Base-by-base conservation (phyloP, 2,888 invertebrate genomes). In the Anagyrus pseudococci region DNA sequence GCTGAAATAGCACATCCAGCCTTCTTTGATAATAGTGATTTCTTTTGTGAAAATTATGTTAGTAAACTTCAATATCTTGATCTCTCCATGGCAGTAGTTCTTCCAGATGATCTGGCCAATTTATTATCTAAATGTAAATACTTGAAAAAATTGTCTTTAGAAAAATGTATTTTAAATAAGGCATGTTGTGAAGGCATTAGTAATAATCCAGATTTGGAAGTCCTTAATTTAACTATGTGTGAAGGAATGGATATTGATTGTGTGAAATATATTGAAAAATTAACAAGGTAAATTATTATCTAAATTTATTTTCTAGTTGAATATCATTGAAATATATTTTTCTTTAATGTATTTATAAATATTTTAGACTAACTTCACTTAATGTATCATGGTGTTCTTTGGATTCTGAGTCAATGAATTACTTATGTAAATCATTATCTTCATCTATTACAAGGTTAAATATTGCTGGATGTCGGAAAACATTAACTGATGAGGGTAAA, bases 361-460 rank as follows among this genome's bases (percentile, higher is more conserved):
- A 15, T 48, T 6, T 6, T 78, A 89, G 88, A 58, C 78, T 89
- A 50, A 84, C 84, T 64, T 88, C 92, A 63, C 79, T 93, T 22
- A 96, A 96, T 80, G 82, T 96, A 69, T 89, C 91, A 0, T 96
- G 96, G 95, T 92, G 93, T 55, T 83, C 85, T 46, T 77, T 95
- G 20, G 84, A 83, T 60, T 82, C 83, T 13, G 83, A 84, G 4
- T 84, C 88, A 1, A 83, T 94, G 26, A 80, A 86, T 6, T 83
- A 85, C 49, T 74, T 92, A 2, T 87, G 88, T 69, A 79, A 83
- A 23, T 82, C 85, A 73, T 78, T 92, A 41, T 89, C 94, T 0
- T 74, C 82, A 2, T 84, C 86, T 48, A 74, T 96, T 62, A 87
- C 87, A 71, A 83, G 92, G 60, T 83, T 96, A 0, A 96, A 96